These are phyloP conservation scores for Coregonus ussuriensis DNA, from an alignment of 2,797 vertebrate species.

Conservation along the genomic window DNA sequence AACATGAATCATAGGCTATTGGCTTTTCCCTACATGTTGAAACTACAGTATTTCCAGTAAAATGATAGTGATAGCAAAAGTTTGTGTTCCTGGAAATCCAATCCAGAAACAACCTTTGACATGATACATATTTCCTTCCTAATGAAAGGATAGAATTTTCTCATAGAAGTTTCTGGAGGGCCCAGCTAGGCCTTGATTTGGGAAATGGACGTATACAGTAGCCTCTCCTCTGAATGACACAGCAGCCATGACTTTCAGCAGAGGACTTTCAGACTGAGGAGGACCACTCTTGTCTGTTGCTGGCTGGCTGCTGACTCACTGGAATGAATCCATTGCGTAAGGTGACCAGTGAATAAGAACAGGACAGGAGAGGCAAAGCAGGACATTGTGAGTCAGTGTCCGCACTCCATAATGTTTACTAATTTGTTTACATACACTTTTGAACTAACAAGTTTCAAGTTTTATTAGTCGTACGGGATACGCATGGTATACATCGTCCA, in stretches of 20 bases:
- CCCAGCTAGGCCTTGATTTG: slow-evolving; percentile 48
- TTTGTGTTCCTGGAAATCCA: slow-evolving; percentile 35
- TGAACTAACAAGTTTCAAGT: slow-evolving; percentile 1
- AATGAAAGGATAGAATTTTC: not conserved
- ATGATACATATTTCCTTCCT: slow-evolving; percentile 24
- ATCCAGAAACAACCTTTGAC: slow-evolving; percentile 57
- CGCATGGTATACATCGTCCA: too few relatives aligned
- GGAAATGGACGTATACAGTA: slow-evolving; percentile 51
- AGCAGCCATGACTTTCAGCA: slow-evolving; percentile 68
- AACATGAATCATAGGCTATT: not conserved
- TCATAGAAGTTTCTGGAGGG: slow-evolving; percentile 24
- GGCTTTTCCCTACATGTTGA: slow-evolving; percentile 6
- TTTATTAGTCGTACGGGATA: too few relatives aligned
- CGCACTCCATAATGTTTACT: not conserved
- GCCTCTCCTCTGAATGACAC: not conserved
- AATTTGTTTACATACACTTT: slow-evolving; percentile 12
- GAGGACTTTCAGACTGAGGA: slow-evolving; percentile 51
- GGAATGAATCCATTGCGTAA: slow-evolving; percentile 30
- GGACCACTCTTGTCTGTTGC: too few relatives aligned
- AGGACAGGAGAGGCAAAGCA: slow-evolving; percentile 5
- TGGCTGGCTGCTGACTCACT: slow-evolving; percentile 70
- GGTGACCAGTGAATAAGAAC: not conserved
- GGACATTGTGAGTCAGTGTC: not conserved
- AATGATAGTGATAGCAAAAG: not conserved
- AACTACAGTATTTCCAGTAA: slow-evolving; percentile 7